phyloP scores from a whole-genome alignment of 2,888 invertebrate genomes.

The Cryptus armator region DNA sequence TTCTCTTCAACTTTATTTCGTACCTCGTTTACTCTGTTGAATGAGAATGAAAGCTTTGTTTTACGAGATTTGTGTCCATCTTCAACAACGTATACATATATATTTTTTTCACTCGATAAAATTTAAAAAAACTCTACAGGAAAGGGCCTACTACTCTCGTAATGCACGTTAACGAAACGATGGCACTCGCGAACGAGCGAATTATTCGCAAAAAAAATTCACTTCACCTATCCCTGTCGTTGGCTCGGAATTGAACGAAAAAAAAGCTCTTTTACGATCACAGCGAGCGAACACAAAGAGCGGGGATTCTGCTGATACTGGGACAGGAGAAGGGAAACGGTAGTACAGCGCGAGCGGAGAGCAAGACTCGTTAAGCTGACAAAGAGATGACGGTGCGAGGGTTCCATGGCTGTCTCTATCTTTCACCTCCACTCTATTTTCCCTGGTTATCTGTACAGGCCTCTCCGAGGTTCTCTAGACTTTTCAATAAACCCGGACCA shows the following conservation, averaged over 20 bases:
- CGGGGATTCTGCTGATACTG: constrained; percentile 21
- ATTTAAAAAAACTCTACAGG: too few relatives aligned
- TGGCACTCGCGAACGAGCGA: too few relatives aligned
- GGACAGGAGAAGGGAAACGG: background rate
- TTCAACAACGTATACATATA: too few relatives aligned
- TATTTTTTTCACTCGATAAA: too few relatives aligned
- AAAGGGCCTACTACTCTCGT: background rate
- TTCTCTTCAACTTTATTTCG: background rate
- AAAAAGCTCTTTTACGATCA: constrained; percentile 22
- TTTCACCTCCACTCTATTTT: constrained; percentile 4
- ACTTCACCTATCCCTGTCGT: background rate
- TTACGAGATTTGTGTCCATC: too few relatives aligned
- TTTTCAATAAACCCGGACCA: constrained; percentile 33
- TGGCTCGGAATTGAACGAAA: background rate
- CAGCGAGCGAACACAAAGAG: constrained; percentile 20
- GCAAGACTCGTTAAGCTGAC: constrained; percentile 36
- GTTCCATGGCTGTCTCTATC: background rate
- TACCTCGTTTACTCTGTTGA: background rate
- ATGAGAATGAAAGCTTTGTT: background rate
- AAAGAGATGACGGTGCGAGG: constrained; percentile 15
- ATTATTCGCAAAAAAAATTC: background rate
- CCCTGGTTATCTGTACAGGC: background rate
- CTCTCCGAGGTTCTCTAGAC: constrained; percentile 16
- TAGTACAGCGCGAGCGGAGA: background rate
- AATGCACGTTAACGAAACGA: background rate